Conservation (phyloP, 2,888 invertebrate genomes). For the Cerceris rybyensis region DNA sequence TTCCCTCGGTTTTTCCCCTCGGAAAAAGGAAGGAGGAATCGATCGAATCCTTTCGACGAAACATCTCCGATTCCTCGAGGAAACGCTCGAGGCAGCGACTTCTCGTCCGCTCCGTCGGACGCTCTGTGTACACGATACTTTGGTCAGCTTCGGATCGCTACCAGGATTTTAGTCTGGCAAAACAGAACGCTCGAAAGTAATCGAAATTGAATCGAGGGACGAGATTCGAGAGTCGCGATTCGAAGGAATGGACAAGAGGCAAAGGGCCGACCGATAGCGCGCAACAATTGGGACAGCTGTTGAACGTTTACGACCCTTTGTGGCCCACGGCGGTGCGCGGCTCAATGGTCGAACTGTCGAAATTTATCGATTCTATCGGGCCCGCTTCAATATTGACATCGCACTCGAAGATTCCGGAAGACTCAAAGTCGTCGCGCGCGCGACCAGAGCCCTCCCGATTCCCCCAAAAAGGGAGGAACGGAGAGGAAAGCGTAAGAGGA, state of each 20-base stretch:
- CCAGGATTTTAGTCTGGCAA: too few relatives aligned
- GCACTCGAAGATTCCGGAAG: slow-evolving; percentile 37
- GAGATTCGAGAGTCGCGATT: slow-evolving; percentile 30
- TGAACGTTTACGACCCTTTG: slow-evolving; percentile 68
- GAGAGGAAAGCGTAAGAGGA: neutral
- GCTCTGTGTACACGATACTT: too few relatives aligned
- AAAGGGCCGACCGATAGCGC: slow-evolving; percentile 51
- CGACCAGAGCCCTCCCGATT: too few relatives aligned
- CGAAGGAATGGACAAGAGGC: slow-evolving; percentile 57
- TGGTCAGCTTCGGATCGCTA: too few relatives aligned
- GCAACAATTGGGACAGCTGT: slow-evolving; percentile 67
- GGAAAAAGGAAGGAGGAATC: neutral
- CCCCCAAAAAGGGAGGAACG: neutral
- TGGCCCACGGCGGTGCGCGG: slow-evolving; percentile 36
- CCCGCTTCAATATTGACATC: slow-evolving; percentile 68
- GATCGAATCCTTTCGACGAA: neutral
- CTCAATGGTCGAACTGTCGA: slow-evolving; percentile 76
- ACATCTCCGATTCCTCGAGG: neutral
- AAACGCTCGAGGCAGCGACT: neutral
- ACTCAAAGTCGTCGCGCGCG: too few relatives aligned
- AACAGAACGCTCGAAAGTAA: neutral
- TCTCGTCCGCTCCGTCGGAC: neutral
- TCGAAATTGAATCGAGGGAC: slow-evolving; percentile 24
- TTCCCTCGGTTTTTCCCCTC: slow-evolving; percentile 9
- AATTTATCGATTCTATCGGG: slow-evolving; percentile 71